Base-by-base conservation (phyloP, 2,797 vertebrate genomes). In the Crypturellus tataupa region DNA sequence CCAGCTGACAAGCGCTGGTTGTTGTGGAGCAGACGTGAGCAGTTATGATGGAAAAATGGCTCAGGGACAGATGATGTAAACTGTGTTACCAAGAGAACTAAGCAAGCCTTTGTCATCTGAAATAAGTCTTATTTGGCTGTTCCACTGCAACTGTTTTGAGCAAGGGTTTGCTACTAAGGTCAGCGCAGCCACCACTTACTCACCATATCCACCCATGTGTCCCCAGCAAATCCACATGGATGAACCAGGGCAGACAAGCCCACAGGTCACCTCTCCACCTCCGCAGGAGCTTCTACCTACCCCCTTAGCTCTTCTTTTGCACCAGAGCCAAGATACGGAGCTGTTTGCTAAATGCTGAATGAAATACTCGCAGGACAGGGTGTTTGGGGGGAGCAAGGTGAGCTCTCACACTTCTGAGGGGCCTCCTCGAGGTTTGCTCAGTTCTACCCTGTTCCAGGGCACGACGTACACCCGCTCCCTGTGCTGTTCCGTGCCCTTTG, bases 1-100 rank as follows among this genome's bases (percentile, higher is more conserved):
- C 85, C 91, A 93, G 86, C 80, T 85, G 93, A 96, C 96, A 95
- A 95, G 82, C 2, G 69, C 67, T 85, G 94, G 85, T 92, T 95
- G 95, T 96, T 92, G 87, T 65, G 83, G 16, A 84, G 80, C 8
- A 85, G 94, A 89, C 84, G 64, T 71, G 53, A 87, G 84, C 91
- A 92, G 92, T 80, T 89, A 91, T 73, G 78, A 95, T 71, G 93
- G 91, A 90, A 90, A 93, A 94, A 95, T 69, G 80, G 94, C 96
- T 96, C 89, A 18, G 89, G 86, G 63, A 93, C 65, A 71, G 93
- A 97, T 93, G 96, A 97, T 94, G 95, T 78, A 87, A 95, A 47
- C 78, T 59, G 75, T 76, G 81, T 80, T 27, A 83, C 70, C 51
- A 44, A 46, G 82, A 90, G 93, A 94, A 94, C 93, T 93, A 37